A percentile compares a stretch with the other conserved stretches of the same genome.
Evolutionary conservation across 2,888 invertebrate genomes (phyloP).

Genomic region (Vesta saturnalis): DNA sequence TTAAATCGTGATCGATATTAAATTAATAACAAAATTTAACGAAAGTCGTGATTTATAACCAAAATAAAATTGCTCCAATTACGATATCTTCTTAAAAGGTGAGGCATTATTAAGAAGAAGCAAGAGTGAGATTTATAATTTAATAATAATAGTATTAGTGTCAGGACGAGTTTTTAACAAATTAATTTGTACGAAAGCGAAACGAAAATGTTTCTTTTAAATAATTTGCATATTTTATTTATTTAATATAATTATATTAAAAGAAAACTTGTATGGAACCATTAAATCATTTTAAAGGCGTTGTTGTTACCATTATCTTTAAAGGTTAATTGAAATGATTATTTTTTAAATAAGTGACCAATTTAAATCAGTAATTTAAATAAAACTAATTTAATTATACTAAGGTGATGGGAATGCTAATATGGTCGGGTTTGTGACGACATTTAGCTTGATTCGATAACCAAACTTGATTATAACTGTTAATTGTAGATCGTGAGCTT

Average conservation of each 20-base stretch:
- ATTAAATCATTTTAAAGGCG: slow-evolving; percentile 14
- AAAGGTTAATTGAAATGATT: slow-evolving; percentile 27
- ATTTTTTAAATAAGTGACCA: slow-evolving; percentile 19
- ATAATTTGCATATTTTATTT: background rate
- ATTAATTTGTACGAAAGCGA: slow-evolving; percentile 3
- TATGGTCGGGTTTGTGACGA: slow-evolving; percentile 13
- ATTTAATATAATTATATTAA: background rate
- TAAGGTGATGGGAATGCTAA: slow-evolving; percentile 10
- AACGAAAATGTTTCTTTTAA: background rate
- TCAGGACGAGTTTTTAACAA: slow-evolving; percentile 6
- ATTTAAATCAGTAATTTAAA: slow-evolving; percentile 18
- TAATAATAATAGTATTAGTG: slow-evolving; percentile 22
- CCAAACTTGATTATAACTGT: background rate
- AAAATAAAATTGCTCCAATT: background rate
- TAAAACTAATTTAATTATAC: slow-evolving; percentile 16
- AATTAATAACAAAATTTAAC: background rate
- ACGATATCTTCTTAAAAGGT: background rate
- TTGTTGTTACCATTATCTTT: slow-evolving; percentile 19
- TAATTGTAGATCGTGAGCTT: background rate
- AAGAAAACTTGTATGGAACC: background rate
- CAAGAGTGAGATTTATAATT: slow-evolving; percentile 25
- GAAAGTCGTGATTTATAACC: background rate
- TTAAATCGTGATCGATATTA: background rate
- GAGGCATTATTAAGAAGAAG: background rate
- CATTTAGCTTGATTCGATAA: background rate